Evolutionary conservation across 1,140 invertebrate species (phyloP).

Genomic region (Proales similis): DNA sequence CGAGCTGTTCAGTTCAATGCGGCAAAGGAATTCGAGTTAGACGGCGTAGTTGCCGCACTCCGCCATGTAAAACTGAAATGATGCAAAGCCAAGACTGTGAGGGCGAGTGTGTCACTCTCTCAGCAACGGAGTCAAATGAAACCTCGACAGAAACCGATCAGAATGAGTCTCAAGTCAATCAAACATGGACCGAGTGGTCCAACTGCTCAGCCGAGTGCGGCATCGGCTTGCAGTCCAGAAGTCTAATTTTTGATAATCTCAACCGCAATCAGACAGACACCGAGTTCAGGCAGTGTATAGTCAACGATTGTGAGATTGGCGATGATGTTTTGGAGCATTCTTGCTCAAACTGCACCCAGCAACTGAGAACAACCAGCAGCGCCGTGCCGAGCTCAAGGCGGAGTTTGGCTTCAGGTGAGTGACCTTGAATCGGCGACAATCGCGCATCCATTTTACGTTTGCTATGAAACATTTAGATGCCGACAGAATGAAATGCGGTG

Average conservation of each 20-base stretch:
- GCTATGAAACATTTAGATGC: background rate
- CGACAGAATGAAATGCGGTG: conserved; percentile 9
- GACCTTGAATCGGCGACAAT: no score
- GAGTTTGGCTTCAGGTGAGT: no score
- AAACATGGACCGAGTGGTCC: conserved; percentile 34
- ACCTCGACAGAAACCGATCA: no score
- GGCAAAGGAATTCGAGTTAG: background rate
- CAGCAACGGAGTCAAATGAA: no score
- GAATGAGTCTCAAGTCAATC: conserved; percentile 26
- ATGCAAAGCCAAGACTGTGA: no score
- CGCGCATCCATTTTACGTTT: no score
- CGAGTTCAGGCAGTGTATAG: conserved; percentile 11
- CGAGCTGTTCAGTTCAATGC: background rate
- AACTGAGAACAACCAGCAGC: no score
- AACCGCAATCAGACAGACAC: background rate
- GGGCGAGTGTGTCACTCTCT: no score
- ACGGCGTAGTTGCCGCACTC: background rate
- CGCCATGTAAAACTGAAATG: background rate
- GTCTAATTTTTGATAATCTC: background rate
- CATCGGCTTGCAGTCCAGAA: conserved; percentile 16
- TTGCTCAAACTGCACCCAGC: no score
- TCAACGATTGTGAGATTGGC: conserved; percentile 3
- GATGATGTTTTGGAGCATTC: no score
- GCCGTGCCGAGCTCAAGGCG: no score
- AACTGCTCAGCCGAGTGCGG: conserved; percentile 2